A percentile compares a stretch with the other conserved stretches of the same genome.
phyloP scores from a whole-genome alignment of 37 sponge, comb jelly and placozoan species.

The Ianthella basta region DNA sequence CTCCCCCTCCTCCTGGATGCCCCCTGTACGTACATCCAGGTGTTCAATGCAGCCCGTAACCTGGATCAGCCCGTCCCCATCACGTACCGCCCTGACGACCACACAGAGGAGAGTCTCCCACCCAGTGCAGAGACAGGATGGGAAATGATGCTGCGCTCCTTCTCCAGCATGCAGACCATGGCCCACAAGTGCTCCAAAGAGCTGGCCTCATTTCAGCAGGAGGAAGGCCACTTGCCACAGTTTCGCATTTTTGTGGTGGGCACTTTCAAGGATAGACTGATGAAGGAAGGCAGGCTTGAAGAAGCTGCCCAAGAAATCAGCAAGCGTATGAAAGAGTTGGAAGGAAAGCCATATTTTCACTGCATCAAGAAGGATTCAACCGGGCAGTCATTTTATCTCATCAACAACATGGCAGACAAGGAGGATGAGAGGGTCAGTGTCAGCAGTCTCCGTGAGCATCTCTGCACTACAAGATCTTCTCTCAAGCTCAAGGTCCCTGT shows the following conservation, averaged over 20 bases:
- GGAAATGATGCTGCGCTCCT: constrained; percentile 3
- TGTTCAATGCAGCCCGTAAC: constrained; percentile 13
- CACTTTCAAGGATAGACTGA: neutral
- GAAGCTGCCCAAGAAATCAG: neutral
- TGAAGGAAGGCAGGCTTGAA: neutral
- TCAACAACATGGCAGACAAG: neutral
- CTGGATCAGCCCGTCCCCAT: constrained; percentile 19
- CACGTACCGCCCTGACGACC: neutral
- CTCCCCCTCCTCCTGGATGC: constrained; percentile 11
- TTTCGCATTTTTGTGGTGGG: neutral
- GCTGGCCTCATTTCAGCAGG: neutral
- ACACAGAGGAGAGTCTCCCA: constrained; percentile 14
- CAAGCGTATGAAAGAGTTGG: neutral
- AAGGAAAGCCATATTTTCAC: neutral
- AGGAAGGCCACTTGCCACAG: neutral
- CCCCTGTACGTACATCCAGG: constrained; percentile 12
- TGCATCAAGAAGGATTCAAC: neutral
- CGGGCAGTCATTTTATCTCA: neutral
- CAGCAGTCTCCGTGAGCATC: neutral
- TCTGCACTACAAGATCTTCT: neutral
- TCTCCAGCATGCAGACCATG: constrained; percentile 23
- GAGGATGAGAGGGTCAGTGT: neutral
- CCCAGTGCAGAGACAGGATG: neutral
- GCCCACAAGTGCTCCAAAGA: constrained; percentile 1
- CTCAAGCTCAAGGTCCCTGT: neutral